Evolutionary conservation across 2,888 invertebrate species (phyloP), one percentile per base, ranked within the genome.

Genomic region (Caenorhabditis panamensis): DNA sequence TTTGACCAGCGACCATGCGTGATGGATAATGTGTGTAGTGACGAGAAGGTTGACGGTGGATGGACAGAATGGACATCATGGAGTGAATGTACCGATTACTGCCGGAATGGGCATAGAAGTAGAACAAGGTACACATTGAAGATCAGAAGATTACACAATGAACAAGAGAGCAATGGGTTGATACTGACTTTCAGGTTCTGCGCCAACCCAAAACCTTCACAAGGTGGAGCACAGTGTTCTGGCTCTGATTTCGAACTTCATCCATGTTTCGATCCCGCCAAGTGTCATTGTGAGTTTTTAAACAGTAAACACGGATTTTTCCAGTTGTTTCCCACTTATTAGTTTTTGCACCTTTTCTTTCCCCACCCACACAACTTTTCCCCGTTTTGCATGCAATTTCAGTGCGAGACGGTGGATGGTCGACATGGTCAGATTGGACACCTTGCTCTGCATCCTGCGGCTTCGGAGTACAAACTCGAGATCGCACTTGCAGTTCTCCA

Each of bases 201-300:
- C 69, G 80, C 88, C 1, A 85, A 88, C 58, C 90, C 90, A 1
- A 82, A 85, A 31, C 90, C 89, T 1, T 68, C 84, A 1, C 88
- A 90, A 54, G 88, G 89, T 20, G 91, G 91, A 8, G 71, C 72
- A 37, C 87, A 84, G 44, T 91, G 91, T 68, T 76, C 81, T 62
- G 90, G 90, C 9, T 84, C 84, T 4, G 91, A 91, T 69, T 91
- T 91, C 79, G 91, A 91, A 72, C 77, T 89, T 54, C 84, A 88
- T 62, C 83, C 88, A 2, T 90, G 90, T 61, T 77, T 76, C 24
- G 87, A 88, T 51, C 76, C 85, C 1, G 51, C 76, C 0, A 79
- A 75, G 36, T 90, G 89, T 75, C 79, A 85, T 59, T 88, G 88
- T 88, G 62, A 88, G 88, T 82, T 36, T 58, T 44, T 18, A 13